Evolutionary conservation across 2,113 vertebrate genomes (phyloP), one percentile per base, ranked within the genome.

Genomic region (Poecile atricapillus): DNA sequence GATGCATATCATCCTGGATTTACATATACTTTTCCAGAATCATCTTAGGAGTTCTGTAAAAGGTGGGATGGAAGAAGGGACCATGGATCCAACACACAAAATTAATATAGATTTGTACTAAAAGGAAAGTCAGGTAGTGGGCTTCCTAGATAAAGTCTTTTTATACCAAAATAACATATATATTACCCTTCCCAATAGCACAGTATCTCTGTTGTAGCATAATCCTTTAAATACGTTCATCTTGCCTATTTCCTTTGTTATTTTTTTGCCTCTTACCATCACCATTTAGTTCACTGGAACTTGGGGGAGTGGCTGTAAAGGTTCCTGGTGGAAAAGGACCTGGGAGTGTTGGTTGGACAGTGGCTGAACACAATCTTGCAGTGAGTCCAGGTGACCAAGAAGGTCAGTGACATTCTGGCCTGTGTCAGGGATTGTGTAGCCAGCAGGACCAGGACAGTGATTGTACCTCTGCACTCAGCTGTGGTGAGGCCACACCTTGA

Each of bases 331-430:
- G 30, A 35, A 89, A 76, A 83, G 4, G 8, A 47, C 24, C 14
- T n/a, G n/a, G 24, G 7, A 2, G 3, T 1, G 0, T 30, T 68
- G 39, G 13, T 27, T 39, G 24, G 16, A 41, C 17, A 49, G 75
- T 4, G 1, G 21, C 16, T 63, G 25, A 80, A 64, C 11, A 6
- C 0, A 1, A 35, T 41, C 5, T 9, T 35, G 18, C 25, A 16
- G 30, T 23, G n/a, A 15, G 14, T 33, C 21, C 14, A 35, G 30
- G 25, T 23, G n/a, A 14, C 41, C 55, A 62, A 27, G n/a, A 41
- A 62, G 17, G 63, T 15, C 47, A 49, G 1, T 31, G 24, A 14
- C 17, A 31, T 25, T 37, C 30, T 67, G 44, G 13, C 11, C 15
- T 76, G n/a, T 23, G 6, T 27, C 47, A 55, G 47, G 1, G 2